phyloP scores from a whole-genome alignment of 2,888 invertebrate genomes.

The Athrips mouffetella region DNA sequence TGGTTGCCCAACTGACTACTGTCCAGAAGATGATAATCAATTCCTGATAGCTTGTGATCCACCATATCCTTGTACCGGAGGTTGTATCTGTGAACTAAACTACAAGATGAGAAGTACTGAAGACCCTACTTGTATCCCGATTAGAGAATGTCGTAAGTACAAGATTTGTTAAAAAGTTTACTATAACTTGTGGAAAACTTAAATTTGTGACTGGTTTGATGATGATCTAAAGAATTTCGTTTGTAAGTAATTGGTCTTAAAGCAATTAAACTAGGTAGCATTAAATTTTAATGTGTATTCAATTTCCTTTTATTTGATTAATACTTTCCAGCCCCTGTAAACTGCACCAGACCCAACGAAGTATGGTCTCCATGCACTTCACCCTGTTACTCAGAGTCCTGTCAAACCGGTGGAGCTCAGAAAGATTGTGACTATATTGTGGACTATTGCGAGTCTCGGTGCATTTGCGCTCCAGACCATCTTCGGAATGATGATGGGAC shows the following conservation, averaged over 20 bases:
- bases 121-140: slow-evolving; percentile 28
- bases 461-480: background rate
- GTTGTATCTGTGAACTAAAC: slow-evolving; percentile 31
- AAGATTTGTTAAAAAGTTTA: no score
- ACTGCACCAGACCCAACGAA: slow-evolving; percentile 42
- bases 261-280: no score
- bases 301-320: slow-evolving; percentile 1
- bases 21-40: slow-evolving; percentile 36
- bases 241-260: no score
- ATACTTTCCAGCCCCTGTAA: slow-evolving; percentile 35
- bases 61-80: slow-evolving; percentile 26
- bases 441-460: background rate
- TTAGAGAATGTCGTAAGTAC: slow-evolving; percentile 36
- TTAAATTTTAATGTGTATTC: no score
- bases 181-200: no score
- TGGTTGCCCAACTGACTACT: slow-evolving; percentile 37
- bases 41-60: slow-evolving; percentile 32
- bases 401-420: background rate
- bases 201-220: no score
- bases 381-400: background rate
- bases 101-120: slow-evolving; percentile 25
- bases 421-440: background rate
- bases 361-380: slow-evolving; percentile 34
- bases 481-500: background rate
- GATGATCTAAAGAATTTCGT: no score